phyloP scores from a whole-genome alignment of 64 coral and sea anemone genomes.

The Hydrozoanthus tunicans region DNA sequence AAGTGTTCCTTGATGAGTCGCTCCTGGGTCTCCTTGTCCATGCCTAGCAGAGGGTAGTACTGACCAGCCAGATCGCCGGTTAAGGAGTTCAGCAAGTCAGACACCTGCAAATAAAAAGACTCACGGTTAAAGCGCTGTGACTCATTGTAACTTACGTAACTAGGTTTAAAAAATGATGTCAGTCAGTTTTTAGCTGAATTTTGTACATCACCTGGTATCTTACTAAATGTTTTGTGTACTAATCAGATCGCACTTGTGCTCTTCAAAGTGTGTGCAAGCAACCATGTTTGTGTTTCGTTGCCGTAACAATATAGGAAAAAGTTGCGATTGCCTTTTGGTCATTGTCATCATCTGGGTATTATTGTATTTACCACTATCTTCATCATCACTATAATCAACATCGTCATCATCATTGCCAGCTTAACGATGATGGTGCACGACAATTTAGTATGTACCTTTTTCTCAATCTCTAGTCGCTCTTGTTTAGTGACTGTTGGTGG shows the following conservation, averaged over 20 bases:
- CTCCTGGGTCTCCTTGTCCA: slow-evolving; percentile 75
- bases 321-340: no score
- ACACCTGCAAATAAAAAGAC: slow-evolving; percentile 11
- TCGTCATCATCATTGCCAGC: neutral
- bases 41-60: slow-evolving; percentile 84
- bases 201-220: no score
- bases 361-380: neutral
- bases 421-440: no score
- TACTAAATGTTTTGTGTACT: no score
- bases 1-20: slow-evolving; percentile 87
- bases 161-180: no score
- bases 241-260: no score
- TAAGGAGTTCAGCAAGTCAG: slow-evolving; percentile 46
- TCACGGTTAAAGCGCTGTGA: neutral
- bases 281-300: no score
- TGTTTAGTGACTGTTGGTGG: slow-evolving; percentile 72
- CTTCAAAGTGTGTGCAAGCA: no score
- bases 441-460: slow-evolving; percentile 62
- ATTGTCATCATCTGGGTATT: neutral
- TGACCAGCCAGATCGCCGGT: slow-evolving; percentile 73
- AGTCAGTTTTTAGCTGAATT: no score
- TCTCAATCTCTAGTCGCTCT: slow-evolving; percentile 77
- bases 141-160: neutral
- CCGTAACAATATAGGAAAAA: no score
- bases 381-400: neutral